Percentiles rank a stretch among this genome's conserved stretches.
These are phyloP conservation scores for Digitonthophagus gazella DNA, from an alignment of 2,888 invertebrate species.

Conservation along the genomic window DNA sequence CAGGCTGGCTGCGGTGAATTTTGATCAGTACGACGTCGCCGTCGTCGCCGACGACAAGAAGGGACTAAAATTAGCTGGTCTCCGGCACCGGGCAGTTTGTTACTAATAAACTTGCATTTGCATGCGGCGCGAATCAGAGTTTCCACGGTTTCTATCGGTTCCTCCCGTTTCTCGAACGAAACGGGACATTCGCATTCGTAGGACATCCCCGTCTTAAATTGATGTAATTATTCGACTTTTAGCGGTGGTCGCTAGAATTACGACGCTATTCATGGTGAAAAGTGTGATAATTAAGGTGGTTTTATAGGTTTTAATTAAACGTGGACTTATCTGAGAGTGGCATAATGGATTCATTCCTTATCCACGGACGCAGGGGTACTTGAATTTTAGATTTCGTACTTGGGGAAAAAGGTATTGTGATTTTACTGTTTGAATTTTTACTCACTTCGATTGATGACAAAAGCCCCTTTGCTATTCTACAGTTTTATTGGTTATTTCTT, in stretches of 20 bases:
- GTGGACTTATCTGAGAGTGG: background rate
- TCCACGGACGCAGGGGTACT: background rate
- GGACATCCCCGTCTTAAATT: background rate
- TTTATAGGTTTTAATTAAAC: background rate
- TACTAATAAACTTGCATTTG: background rate
- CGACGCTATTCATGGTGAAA: background rate
- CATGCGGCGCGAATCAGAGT: background rate
- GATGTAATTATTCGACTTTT: background rate
- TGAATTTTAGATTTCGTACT: background rate
- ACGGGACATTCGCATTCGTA: background rate
- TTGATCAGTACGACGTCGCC: too few relatives aligned
- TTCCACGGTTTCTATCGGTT: background rate
- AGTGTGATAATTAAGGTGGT: background rate
- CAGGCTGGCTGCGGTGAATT: too few relatives aligned
- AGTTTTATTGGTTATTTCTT: background rate
- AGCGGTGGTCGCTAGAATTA: background rate
- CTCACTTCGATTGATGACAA: background rate
- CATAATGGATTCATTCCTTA: background rate
- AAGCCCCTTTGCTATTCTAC: too few relatives aligned
- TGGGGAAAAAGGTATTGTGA: background rate
- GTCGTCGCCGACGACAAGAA: too few relatives aligned
- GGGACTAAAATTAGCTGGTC: background rate
- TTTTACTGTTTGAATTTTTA: background rate
- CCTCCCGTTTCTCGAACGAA: background rate
- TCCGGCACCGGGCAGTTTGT: background rate